Conservation (phyloP, 2,113 vertebrate species). For the Platycercus adscitus region DNA sequence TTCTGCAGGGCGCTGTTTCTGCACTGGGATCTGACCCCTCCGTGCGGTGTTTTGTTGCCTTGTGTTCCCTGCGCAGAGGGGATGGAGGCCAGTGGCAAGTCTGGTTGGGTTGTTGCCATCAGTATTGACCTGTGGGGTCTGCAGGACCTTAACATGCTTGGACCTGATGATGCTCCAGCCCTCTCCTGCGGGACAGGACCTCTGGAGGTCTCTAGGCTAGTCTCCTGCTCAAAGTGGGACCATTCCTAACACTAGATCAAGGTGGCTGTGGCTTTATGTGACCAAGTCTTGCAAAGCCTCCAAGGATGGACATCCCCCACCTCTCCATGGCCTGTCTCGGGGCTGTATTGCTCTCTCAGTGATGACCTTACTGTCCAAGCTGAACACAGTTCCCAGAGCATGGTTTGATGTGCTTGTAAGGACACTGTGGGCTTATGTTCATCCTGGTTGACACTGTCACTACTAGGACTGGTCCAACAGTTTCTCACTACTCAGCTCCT, state of each 20-base stretch:
- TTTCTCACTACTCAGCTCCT: background rate
- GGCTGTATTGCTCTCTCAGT: background rate
- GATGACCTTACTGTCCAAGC: background rate
- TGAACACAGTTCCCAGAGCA: background rate
- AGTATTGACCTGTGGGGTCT: background rate
- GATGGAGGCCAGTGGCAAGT: background rate
- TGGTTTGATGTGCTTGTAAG: background rate
- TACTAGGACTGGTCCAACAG: background rate
- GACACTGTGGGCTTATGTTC: background rate
- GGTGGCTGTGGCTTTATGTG: background rate
- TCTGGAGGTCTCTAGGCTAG: background rate
- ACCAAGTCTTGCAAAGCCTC: background rate
- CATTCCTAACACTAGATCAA: background rate
- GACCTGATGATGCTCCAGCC: background rate
- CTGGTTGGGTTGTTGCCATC: background rate
- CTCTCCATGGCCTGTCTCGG: background rate
- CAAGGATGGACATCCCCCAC: background rate
- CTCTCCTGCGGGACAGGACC: background rate
- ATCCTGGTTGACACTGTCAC: background rate
- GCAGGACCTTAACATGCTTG: background rate
- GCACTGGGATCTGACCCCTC: background rate
- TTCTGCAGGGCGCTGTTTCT: accelerated
- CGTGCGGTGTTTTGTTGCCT: accelerated
- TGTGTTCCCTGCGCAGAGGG: background rate
- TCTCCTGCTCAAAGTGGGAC: background rate